Base-by-base conservation (phyloP, 2,888 invertebrate species). In the Rhorus exstirpatorius region DNA sequence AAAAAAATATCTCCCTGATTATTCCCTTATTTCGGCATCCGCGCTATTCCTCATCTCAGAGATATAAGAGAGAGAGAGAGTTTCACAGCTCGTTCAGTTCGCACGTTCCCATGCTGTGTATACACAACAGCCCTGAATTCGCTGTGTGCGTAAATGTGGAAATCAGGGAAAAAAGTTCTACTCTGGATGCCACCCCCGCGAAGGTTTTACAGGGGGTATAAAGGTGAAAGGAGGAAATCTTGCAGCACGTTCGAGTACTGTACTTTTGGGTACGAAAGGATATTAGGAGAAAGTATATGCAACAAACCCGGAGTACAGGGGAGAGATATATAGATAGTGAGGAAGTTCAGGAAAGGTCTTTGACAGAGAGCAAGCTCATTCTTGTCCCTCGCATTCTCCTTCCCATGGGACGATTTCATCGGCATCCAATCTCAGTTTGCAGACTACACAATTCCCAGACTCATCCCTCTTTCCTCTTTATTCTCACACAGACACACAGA, bases 251-350 rank as follows among this genome's bases (percentile, higher is more conserved):
- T 26, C 14, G 38, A 60, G 31, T 26, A 17, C n/a, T n/a, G 38
- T 12, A 41, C 17, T 55, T 17, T n/a, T n/a, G n/a, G 72, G 74
- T 70, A 46, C 51, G 55, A n/a, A 84, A 81, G 51, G 75, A 83
- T 82, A 87, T 89, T 89, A 87, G 87, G 78, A 78, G 88, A 85
- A 88, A 89, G 88, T 89, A 89, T 89, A 89, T 88, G 89, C 89
- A 88, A 87, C 85, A 85, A 86, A 77, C 83, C 83, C 67, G 60
- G 80, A 61, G 76, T 68, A 79, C 80, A 53, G n/a, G n/a, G 71
- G 76, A 68, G 74, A 74, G 61, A 35, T 7, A 19, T 44, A 31
- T 58, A 76, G 70, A 81, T 77, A 60, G 49, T 35, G n/a, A 3
- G 31, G 6, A 38, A 68, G 53, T 53, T 63, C 26, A n/a, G 26